Conservation (phyloP, 2,113 vertebrate species). For the Stigmatopora argus region DNA sequence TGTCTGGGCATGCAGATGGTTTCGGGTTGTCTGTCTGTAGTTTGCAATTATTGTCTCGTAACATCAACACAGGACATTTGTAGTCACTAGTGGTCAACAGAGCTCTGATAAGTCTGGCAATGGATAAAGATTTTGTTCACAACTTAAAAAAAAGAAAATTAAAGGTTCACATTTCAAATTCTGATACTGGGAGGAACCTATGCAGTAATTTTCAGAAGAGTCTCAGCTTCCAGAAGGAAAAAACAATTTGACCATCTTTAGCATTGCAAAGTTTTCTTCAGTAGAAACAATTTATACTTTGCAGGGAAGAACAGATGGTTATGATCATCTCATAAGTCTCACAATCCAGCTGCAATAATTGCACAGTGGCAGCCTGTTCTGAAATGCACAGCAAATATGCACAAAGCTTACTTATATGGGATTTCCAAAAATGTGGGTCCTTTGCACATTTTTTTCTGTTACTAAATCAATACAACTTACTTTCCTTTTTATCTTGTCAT, state of each 20-base stretch:
- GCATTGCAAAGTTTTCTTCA: slow-evolving; percentile 6
- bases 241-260: neutral
- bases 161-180: slow-evolving; percentile 49
- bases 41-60: neutral
- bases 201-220: slow-evolving; percentile 17
- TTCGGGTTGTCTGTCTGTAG: neutral
- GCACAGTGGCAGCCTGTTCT: neutral
- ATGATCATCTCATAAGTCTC: slow-evolving; percentile 4
- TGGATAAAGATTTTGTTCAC: slow-evolving; percentile 35
- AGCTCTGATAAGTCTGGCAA: slow-evolving; percentile 26
- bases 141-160: slow-evolving; percentile 3
- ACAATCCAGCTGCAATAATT: neutral
- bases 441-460: slow-evolving; percentile 16
- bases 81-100: slow-evolving; percentile 20
- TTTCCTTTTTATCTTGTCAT: too few species aligned
- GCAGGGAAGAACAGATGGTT: slow-evolving; percentile 1
- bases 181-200: slow-evolving; percentile 23
- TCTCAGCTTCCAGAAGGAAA: slow-evolving; percentile 11
- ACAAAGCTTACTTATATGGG: neutral
- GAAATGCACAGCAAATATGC: slow-evolving; percentile 6
- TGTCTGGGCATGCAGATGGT: slow-evolving; percentile 10
- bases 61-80: slow-evolving; percentile 12
- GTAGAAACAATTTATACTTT: slow-evolving; percentile 5
- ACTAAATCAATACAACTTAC: slow-evolving; percentile 22
- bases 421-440: slow-evolving; percentile 5